phyloP scores from a whole-genome alignment of 1,140 invertebrate genomes.

The Sitobion miscanthi region DNA sequence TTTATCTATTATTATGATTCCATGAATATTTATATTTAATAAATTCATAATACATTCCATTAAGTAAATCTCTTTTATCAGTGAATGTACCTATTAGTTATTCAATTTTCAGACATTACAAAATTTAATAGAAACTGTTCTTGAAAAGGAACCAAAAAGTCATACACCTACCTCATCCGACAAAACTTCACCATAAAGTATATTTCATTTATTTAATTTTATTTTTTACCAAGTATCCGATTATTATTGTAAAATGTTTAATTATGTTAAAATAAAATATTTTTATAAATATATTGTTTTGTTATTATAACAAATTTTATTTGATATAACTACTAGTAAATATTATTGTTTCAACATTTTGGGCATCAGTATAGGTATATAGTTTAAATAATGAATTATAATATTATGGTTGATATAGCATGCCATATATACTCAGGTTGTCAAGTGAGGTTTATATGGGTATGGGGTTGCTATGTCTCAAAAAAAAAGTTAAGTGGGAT shows the following conservation, averaged over 20 bases:
- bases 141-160: constrained; percentile 50
- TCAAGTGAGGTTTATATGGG: background rate
- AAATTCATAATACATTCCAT: background rate
- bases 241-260: constrained; percentile 2
- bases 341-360: background rate
- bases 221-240: background rate
- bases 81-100: constrained; percentile 45
- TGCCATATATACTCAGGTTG: background rate
- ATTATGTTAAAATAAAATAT: constrained; percentile 7
- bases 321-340: background rate
- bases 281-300: constrained; percentile 29
- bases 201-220: background rate
- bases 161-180: constrained; percentile 8
- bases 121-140: constrained; percentile 59
- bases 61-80: background rate
- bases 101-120: constrained; percentile 57
- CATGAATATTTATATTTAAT: background rate
- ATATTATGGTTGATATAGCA: background rate
- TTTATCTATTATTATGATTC: background rate
- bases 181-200: constrained; percentile 39
- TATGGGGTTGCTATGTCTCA: background rate
- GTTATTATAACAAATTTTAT: background rate
- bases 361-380: background rate
- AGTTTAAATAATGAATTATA: background rate
- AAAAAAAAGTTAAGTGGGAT: background rate